Evolutionary conservation across 2,113 vertebrate species (phyloP).

Genomic region (Dasypus novemcinctus): DNA sequence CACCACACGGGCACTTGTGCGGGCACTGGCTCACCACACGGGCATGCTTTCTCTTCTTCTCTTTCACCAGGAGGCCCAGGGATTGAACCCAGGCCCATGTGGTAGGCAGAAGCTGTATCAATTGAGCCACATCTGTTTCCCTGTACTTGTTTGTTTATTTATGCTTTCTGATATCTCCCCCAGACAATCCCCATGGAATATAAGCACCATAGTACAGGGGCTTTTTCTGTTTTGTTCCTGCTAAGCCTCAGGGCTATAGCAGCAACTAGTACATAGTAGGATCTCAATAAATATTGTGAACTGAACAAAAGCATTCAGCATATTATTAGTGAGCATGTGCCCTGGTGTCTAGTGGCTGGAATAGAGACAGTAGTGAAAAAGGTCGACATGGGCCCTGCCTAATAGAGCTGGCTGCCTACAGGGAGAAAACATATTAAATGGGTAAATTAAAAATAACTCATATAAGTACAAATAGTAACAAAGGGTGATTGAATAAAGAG

Average conservation of each 20-base stretch:
- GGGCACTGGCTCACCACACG: too few species aligned
- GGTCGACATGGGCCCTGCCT: not conserved
- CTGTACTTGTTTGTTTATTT: not conserved
- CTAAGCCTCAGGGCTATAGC: not conserved
- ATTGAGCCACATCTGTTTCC: too few species aligned
- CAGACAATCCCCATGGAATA: not conserved
- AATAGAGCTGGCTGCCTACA: not conserved
- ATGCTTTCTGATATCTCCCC: not conserved
- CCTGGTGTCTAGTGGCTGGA: not conserved
- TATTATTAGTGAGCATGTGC: not conserved
- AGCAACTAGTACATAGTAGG: not conserved
- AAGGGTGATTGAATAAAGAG: not conserved
- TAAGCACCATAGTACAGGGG: not conserved
- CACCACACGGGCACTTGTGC: too few species aligned
- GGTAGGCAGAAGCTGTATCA: too few species aligned
- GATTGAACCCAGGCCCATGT: too few species aligned
- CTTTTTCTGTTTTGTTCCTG: not conserved
- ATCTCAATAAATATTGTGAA: not conserved
- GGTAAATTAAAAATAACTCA: not conserved
- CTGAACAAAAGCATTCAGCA: not conserved
- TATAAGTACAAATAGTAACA: not conserved
- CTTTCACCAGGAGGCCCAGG: too few species aligned
- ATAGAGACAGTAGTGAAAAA: not conserved
- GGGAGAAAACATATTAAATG: not conserved
- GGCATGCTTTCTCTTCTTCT: too few species aligned